Evolutionary conservation across 2,113 vertebrate genomes (phyloP).

Genomic region (Montifringilla adamsi): DNA sequence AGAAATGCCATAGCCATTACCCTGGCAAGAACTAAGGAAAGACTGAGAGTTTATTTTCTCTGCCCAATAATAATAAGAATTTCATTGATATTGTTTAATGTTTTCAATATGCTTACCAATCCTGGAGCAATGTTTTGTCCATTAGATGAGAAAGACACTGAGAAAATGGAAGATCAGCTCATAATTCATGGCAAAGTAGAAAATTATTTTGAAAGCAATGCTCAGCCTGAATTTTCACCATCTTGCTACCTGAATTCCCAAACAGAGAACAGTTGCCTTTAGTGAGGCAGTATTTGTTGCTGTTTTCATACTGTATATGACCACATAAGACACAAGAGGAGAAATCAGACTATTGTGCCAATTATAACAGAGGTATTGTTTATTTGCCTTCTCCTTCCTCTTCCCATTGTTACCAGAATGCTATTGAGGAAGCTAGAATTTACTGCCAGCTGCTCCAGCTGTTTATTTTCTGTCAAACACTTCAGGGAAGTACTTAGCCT

Average conservation of each 20-base stretch:
- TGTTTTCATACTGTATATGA: neutral
- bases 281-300: neutral
- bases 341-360: neutral
- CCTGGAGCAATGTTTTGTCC: neutral
- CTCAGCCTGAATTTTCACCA: neutral
- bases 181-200: neutral
- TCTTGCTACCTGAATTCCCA: neutral
- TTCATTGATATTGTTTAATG: neutral
- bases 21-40: neutral
- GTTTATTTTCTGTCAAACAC: neutral
- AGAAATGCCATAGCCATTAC: neutral
- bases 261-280: neutral
- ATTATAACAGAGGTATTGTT: neutral
- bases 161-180: neutral
- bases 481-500: neutral
- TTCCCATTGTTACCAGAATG: slow-evolving; percentile 24
- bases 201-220: neutral
- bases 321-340: neutral
- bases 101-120: neutral
- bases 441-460: neutral
- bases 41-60: neutral
- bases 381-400: slow-evolving; percentile 16
- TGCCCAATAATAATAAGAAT: neutral
- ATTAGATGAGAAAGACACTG: neutral
- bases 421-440: slow-evolving; percentile 24